These are phyloP conservation scores for Tachyglossus aculeatus DNA, from an alignment of 2,797 vertebrate species.

Conservation along the genomic window DNA sequence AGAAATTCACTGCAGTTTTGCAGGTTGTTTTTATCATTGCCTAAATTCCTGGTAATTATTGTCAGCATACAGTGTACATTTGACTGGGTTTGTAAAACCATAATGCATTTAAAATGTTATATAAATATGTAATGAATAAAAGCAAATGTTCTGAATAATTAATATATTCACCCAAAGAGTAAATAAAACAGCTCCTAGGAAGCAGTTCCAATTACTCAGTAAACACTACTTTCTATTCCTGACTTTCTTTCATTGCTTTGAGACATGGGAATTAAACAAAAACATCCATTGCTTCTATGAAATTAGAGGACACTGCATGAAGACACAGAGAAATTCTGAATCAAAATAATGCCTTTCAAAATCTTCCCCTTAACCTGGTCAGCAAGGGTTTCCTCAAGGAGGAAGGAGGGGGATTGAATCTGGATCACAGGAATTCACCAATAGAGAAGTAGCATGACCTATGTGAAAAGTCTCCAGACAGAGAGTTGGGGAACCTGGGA, in stretches of 20 bases:
- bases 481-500: too few species aligned
- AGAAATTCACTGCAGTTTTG: conserved; percentile 10
- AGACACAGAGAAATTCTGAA: background rate
- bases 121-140: conserved; percentile 54
- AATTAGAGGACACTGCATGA: conserved; percentile 10
- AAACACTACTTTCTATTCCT: conserved; percentile 39
- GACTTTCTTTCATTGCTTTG: conserved; percentile 13
- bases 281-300: background rate
- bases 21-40: background rate
- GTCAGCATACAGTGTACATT: background rate
- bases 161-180: conserved; percentile 37
- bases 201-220: conserved; percentile 44
- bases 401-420: too few species aligned
- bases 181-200: conserved; percentile 35
- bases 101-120: conserved; percentile 49
- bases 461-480: too few species aligned
- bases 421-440: too few species aligned
- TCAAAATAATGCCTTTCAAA: background rate
- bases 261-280: conserved; percentile 3
- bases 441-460: too few species aligned
- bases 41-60: conserved; percentile 37
- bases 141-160: conserved; percentile 52
- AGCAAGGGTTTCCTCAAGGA: too few species aligned
- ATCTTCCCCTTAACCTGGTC: background rate
- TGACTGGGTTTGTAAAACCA: conserved; percentile 19